Percentiles rank a stretch among this genome's conserved stretches.
phyloP scores from a whole-genome alignment of 2,888 invertebrate genomes.

The Cryptocephalus primarius region DNA sequence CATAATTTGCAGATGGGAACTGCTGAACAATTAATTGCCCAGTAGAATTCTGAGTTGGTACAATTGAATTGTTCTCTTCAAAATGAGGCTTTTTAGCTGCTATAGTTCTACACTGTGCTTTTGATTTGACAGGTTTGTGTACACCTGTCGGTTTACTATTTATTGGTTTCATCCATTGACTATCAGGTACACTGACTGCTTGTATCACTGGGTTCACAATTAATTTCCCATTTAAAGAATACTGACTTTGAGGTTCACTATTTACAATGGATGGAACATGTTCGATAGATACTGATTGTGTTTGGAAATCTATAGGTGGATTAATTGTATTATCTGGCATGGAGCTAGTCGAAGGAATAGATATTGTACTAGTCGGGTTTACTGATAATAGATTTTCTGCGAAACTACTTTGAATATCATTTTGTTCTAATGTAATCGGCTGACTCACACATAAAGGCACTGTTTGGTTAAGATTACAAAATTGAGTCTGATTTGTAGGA shows the following conservation, averaged over 20 bases:
- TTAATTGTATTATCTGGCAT: constrained; percentile 20
- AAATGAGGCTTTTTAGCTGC: constrained; percentile 16
- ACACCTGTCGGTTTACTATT: constrained; percentile 19
- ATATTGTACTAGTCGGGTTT: constrained; percentile 12
- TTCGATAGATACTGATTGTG: constrained; percentile 29
- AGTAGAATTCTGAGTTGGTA: constrained; percentile 14
- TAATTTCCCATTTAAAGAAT: constrained; percentile 27
- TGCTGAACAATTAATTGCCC: constrained; percentile 59
- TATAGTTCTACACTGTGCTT: constrained; percentile 23
- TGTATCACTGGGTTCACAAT: constrained; percentile 20
- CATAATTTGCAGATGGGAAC: constrained; percentile 37
- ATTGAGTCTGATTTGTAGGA: constrained; percentile 16
- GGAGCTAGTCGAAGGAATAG: constrained; percentile 10
- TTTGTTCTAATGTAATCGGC: constrained; percentile 15
- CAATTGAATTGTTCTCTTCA: constrained; percentile 14
- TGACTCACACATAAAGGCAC: constrained; percentile 27
- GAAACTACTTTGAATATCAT: constrained; percentile 14
- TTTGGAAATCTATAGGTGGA: constrained; percentile 23
- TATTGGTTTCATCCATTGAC: constrained; percentile 27
- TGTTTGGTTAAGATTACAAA: constrained; percentile 23
- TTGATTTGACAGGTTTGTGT: constrained; percentile 22
- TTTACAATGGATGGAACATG: constrained; percentile 28
- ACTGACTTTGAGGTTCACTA: constrained; percentile 26
- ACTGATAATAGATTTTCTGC: constrained; percentile 12
- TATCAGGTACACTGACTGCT: constrained; percentile 24